Conservation (phyloP, 1,140 invertebrate species). For the Drosophila pruinosa region DNA sequence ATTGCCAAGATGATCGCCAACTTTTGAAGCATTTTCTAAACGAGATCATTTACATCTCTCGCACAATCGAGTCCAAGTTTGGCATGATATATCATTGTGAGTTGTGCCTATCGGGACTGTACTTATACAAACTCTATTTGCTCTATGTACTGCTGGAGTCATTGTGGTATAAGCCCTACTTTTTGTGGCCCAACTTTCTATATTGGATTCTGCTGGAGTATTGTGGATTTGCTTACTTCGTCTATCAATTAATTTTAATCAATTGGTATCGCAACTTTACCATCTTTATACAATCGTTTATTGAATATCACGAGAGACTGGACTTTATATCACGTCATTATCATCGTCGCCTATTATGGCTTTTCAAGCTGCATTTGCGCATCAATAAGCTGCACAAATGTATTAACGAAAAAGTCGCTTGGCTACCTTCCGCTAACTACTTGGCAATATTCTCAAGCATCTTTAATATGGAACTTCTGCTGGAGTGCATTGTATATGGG, state of each 20-base stretch:
- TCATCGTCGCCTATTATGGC: conserved; percentile 34
- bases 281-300: conserved; percentile 45
- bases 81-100: conserved; percentile 57
- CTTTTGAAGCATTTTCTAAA: conserved; percentile 35
- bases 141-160: conserved; percentile 35
- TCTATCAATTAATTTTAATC: conserved; percentile 50
- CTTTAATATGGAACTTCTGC: conserved; percentile 44
- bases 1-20: conserved; percentile 38
- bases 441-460: conserved; percentile 47
- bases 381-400: conserved; percentile 50
- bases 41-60: conserved; percentile 52
- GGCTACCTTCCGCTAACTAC: conserved; percentile 49
- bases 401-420: conserved; percentile 30
- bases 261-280: conserved; percentile 55
- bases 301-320: conserved; percentile 25
- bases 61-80: conserved; percentile 38
- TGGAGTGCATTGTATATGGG: conserved; percentile 50
- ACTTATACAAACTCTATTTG: conserved; percentile 31
- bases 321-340: conserved; percentile 9
- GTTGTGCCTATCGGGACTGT: conserved; percentile 26
- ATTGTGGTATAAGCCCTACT: conserved; percentile 38
- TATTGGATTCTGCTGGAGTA: conserved; percentile 63
- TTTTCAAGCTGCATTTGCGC: conserved; percentile 54
- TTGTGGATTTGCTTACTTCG: conserved; percentile 47
- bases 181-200: conserved; percentile 40